Percentiles rank a stretch among this genome's conserved stretches.
Evolutionary conservation across 1,140 invertebrate species (phyloP).

Genomic region (Asbolus verrucosus): DNA sequence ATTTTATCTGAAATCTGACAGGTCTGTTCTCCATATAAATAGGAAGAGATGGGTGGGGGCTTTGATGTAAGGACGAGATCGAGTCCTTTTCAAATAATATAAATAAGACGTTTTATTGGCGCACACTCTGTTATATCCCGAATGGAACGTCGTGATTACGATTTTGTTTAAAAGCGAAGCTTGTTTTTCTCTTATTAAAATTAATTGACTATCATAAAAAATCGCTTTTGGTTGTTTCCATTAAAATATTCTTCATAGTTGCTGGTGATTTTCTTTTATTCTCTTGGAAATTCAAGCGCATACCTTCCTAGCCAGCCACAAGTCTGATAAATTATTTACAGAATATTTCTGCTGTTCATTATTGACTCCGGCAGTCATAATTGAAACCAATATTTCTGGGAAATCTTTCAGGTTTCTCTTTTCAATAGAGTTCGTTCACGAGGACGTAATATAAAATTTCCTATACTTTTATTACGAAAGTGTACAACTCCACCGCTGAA

Average conservation of each 20-base stretch:
- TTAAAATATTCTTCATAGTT: no score
- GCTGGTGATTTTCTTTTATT: no score
- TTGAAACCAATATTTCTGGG: slow-evolving; percentile 29
- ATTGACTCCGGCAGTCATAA: background rate
- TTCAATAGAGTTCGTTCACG: background rate
- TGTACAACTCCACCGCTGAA: no score
- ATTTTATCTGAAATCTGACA: no score
- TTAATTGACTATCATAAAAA: no score
- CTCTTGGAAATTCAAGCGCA: no score
- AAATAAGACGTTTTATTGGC: background rate
- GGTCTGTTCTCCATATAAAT: no score
- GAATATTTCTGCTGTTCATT: slow-evolving; percentile 15
- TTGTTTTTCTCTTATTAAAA: background rate
- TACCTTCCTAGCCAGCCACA: no score
- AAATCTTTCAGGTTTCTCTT: slow-evolving; percentile 22
- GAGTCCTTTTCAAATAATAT: slow-evolving; percentile 8
- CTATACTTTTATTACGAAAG: background rate
- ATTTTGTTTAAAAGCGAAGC: background rate
- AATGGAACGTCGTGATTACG: no score
- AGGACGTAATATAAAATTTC: slow-evolving; percentile 6
- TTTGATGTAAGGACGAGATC: no score
- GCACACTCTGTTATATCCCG: background rate
- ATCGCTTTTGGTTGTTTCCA: no score
- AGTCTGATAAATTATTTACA: background rate
- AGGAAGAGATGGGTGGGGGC: no score